A percentile compares a stretch with the other conserved stretches of the same genome.
Evolutionary conservation across 2,797 vertebrate genomes (phyloP).

Genomic region (Brachyrhaphis roseni): DNA sequence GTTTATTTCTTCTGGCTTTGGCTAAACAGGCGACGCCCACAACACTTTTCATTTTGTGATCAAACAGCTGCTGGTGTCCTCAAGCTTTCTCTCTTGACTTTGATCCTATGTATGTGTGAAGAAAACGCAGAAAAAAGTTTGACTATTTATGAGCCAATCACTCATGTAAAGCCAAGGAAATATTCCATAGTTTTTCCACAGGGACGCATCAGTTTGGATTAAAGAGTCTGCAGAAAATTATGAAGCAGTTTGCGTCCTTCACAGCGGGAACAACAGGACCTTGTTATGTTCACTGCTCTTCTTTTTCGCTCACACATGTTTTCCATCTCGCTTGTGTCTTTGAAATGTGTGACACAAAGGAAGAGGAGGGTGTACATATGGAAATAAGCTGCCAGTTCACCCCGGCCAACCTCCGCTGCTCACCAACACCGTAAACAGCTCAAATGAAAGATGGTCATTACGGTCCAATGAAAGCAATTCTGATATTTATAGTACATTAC

Average conservation of each 20-base stretch:
- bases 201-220: constrained; percentile 37
- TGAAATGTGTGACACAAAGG: constrained; percentile 48
- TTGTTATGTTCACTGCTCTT: constrained; percentile 35
- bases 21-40: neutral
- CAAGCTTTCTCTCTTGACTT: neutral
- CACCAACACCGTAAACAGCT: constrained; percentile 23
- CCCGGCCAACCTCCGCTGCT: constrained; percentile 37
- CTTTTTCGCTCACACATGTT: constrained; percentile 48
- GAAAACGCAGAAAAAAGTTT: neutral
- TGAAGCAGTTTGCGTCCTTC: constrained; percentile 22
- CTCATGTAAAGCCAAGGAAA: constrained; percentile 34
- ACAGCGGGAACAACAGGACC: constrained; percentile 44
- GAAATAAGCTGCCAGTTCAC: constrained; percentile 40
- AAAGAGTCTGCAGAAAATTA: constrained; percentile 29
- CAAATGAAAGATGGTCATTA: constrained; percentile 25
- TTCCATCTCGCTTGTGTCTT: constrained; percentile 57
- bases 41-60: neutral
- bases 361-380: constrained; percentile 18
- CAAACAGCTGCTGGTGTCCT: neutral
- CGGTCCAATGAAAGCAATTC: constrained; percentile 43
- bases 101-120: constrained; percentile 17
- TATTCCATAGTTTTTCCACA: constrained; percentile 31
- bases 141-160: constrained; percentile 30
- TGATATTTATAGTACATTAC: constrained; percentile 41
- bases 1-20: neutral